Base-by-base conservation (phyloP, 2,797 vertebrate species). In the Muscicapa comitata region DNA sequence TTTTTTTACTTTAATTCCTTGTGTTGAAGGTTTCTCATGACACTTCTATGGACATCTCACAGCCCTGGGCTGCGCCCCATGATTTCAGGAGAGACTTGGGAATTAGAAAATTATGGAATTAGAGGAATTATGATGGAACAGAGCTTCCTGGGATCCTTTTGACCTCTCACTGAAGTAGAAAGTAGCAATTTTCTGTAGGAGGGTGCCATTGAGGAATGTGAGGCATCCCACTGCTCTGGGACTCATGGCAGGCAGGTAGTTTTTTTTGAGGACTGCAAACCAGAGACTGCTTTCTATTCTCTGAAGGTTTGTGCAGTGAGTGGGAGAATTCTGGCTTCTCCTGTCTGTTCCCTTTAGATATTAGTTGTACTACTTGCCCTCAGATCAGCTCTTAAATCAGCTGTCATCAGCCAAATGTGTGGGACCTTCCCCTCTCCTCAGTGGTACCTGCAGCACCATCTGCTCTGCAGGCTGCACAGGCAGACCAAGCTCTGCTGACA, bases 301-400 rank as follows among this genome's bases (percentile, higher is more conserved):
- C 76, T 92, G 89, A 88, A 94, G 83, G 85, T 73, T 84, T 94
- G 58, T 63, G 24, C 75, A 94, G 76, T 71, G 62, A 94, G 66
- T 1, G 0, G 59, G 76, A 90, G 76, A 90, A 54, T 88, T 73
- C 35, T 76, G 80, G 70, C 77, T 96, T 96, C 45, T 96, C 48
- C 76, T 78, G 10, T 95, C 37, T 87, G 74, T 93, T 96, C 94
- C 66, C 73, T 88, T 88, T 70, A 67, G 20, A 23, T 86, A 40
- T 3, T 28, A 10, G n/a, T 50, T 90, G 16, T 55, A 31, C 66
- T 81, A 78, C 55, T 42, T 91, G 55, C 25, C 42, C 29, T 94
- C 70, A 75, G 40, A 74, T 84, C 17, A 65, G 12, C 38, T 88
- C n/a, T 75, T 86, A 95, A 70, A 73, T 84, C 88, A 84, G 29